phyloP scores from a whole-genome alignment of 2,888 invertebrate species.

The Chalcis sispes region DNA sequence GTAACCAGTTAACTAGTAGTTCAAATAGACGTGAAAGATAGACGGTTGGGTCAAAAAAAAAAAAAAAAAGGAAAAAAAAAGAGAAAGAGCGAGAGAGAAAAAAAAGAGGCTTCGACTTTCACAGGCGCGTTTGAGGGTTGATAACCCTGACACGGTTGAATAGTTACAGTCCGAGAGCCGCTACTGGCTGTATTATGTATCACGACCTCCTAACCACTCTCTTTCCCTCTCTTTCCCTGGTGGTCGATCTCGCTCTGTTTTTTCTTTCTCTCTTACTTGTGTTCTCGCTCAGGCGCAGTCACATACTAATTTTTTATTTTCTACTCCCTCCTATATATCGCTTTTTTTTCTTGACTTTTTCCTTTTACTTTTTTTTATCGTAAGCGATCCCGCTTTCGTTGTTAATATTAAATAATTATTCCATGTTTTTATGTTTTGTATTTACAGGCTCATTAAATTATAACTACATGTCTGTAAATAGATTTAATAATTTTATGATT shows the following conservation, averaged over 20 bases:
- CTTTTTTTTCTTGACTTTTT: neutral
- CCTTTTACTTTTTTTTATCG: neutral
- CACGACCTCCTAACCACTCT: constrained; percentile 65
- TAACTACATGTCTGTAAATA: no score
- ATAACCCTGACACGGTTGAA: constrained; percentile 73
- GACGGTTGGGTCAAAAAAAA: no score
- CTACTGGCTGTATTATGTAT: constrained; percentile 69
- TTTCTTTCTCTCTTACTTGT: neutral
- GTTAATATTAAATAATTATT: constrained; percentile 31
- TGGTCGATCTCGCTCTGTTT: neutral
- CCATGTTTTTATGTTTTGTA: neutral
- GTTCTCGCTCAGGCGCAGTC: neutral
- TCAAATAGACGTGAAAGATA: no score
- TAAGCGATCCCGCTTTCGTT: neutral
- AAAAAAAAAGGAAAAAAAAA: no score
- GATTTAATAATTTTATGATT: no score
- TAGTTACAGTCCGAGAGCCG: constrained; percentile 62
- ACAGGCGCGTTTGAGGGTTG: constrained; percentile 58
- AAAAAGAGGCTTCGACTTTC: no score
- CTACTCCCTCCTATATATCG: neutral
- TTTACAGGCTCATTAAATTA: no score
- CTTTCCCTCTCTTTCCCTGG: constrained; percentile 15
- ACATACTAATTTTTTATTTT: constrained; percentile 8
- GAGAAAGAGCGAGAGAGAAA: no score
- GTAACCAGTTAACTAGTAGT: no score